Evolutionary conservation across 2,797 vertebrate genomes (phyloP).

Genomic region (Atherinosoma microstoma): DNA sequence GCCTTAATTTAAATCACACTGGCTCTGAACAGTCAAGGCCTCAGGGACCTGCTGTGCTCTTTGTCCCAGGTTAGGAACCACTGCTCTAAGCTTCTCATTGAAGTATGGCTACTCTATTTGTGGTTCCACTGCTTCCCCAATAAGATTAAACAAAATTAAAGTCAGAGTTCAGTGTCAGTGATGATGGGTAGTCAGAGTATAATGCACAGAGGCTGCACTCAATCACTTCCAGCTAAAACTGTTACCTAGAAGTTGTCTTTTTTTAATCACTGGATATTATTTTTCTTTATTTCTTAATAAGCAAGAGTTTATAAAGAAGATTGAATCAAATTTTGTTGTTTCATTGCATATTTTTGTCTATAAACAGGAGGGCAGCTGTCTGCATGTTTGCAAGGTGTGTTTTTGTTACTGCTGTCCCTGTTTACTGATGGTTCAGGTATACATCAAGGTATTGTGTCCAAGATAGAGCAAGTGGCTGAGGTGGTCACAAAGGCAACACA

Average conservation of each 20-base stretch:
- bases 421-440: conserved; percentile 23
- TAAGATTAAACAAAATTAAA: background rate
- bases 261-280: background rate
- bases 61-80: background rate
- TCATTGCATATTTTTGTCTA: background rate
- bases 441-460: conserved; percentile 11
- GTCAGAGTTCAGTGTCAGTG: background rate
- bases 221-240: background rate
- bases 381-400: background rate
- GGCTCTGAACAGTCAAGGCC: too few relatives aligned
- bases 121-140: background rate
- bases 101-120: background rate
- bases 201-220: background rate
- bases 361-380: background rate
- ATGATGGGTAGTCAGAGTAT: background rate
- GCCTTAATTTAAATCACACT: too few relatives aligned
- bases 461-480: conserved; percentile 21
- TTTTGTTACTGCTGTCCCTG: conserved; percentile 12
- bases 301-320: background rate
- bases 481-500: conserved; percentile 1
- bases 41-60: too few relatives aligned
- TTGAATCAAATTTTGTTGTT: background rate
- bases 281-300: background rate
- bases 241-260: background rate
- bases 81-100: background rate